Evolutionary conservation across 2,797 vertebrate genomes (phyloP).

Genomic region (Austrolebias charrua): DNA sequence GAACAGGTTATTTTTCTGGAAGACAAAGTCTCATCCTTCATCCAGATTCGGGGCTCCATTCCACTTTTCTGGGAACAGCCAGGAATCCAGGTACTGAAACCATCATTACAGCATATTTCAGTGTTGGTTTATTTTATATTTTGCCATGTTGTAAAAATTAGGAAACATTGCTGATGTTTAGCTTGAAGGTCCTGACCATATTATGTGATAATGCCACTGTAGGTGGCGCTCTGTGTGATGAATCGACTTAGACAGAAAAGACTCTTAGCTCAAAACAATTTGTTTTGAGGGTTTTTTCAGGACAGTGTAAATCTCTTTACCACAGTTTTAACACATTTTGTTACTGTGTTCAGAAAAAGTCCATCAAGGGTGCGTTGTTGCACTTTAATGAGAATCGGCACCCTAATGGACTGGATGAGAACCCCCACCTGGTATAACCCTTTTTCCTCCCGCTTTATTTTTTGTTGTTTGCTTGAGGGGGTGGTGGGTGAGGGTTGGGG

Average conservation of each 20-base stretch:
- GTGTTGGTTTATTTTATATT: slow-evolving; percentile 14
- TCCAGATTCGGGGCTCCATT: slow-evolving; percentile 96
- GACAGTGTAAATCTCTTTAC: slow-evolving; percentile 2
- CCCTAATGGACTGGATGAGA: slow-evolving; percentile 71
- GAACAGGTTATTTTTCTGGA: slow-evolving; percentile 93
- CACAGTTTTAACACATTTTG: slow-evolving; percentile 58
- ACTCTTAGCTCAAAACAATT: not conserved
- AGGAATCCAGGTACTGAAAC: slow-evolving; percentile 88
- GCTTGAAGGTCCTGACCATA: not conserved
- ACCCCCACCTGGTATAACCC: slow-evolving; percentile 76
- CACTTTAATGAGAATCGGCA: slow-evolving; percentile 79
- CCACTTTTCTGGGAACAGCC: slow-evolving; percentile 99
- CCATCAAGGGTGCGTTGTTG: slow-evolving; percentile 80
- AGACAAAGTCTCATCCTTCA: slow-evolving; percentile 94
- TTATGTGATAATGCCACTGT: slow-evolving; percentile 3
- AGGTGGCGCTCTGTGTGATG: not conserved
- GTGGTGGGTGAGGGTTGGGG: not conserved
- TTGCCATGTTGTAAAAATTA: slow-evolving; percentile 3
- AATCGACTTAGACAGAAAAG: not conserved
- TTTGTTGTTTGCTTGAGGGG: slow-evolving; percentile 7
- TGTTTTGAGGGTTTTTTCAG: slow-evolving; percentile 21
- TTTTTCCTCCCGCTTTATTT: slow-evolving; percentile 8
- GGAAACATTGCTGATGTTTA: not conserved
- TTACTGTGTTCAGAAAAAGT: slow-evolving; percentile 81
- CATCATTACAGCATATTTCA: not conserved